A percentile compares a stretch with the other conserved stretches of the same genome.
phyloP scores from a whole-genome alignment of 2,888 invertebrate species.

The Acleris laterana region DNA sequence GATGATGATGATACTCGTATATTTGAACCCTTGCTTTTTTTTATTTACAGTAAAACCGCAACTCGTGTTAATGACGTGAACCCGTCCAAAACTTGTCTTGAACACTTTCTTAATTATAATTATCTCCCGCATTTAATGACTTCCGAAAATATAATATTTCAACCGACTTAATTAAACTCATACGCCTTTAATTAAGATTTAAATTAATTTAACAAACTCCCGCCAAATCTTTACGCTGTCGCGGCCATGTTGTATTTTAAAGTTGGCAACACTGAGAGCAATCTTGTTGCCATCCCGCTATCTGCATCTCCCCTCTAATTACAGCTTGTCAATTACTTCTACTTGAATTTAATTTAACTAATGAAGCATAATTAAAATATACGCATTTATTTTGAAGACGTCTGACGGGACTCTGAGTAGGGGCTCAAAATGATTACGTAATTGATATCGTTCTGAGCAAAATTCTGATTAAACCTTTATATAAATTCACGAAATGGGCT shows the following conservation, averaged over 20 bases:
- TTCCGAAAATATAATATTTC: slow-evolving; percentile 34
- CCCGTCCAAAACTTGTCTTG: slow-evolving; percentile 18
- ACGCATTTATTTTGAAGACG: slow-evolving; percentile 72
- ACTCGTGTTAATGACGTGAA: slow-evolving; percentile 16
- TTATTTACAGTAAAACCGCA: not conserved
- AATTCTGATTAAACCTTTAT: slow-evolving; percentile 37
- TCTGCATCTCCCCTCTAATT: slow-evolving; percentile 67
- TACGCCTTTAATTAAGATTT: slow-evolving; percentile 57
- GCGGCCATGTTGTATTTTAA: slow-evolving; percentile 51
- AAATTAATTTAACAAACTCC: slow-evolving; percentile 55
- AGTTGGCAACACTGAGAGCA: slow-evolving; percentile 59
- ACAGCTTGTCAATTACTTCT: slow-evolving; percentile 76
- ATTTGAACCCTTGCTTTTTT: too few species aligned
- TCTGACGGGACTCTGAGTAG: slow-evolving; percentile 49
- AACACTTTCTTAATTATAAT: slow-evolving; percentile 31
- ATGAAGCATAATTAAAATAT: slow-evolving; percentile 84
- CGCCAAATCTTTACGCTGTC: slow-evolving; percentile 53
- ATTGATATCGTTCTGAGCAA: slow-evolving; percentile 42
- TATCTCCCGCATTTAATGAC: slow-evolving; percentile 26
- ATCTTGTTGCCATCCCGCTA: slow-evolving; percentile 57
- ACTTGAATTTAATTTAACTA: slow-evolving; percentile 83
- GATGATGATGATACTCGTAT: too few species aligned
- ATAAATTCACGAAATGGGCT: slow-evolving; percentile 32
- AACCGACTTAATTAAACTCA: slow-evolving; percentile 49
- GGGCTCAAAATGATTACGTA: slow-evolving; percentile 44